Evolutionary conservation across 1,140 invertebrate genomes (phyloP), one percentile per base, ranked within the genome.

Genomic region (Ruditapes philippinarum): DNA sequence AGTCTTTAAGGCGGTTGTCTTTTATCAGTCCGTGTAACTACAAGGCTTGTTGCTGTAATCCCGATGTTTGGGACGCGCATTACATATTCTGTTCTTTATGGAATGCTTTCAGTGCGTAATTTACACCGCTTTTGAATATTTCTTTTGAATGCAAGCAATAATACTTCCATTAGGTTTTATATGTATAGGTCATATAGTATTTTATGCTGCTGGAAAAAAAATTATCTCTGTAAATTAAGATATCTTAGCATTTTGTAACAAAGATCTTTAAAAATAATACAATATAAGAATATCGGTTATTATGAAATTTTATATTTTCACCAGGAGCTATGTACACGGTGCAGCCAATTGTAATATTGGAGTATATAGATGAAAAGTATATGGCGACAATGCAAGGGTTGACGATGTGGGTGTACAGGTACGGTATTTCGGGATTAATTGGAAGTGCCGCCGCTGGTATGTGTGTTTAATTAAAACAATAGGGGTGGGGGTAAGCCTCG

Each of bases 241-340:
- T n/a, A n/a, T n/a, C n/a, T n/a, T n/a, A n/a, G n/a, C n/a, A n/a
- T n/a, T n/a, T n/a, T n/a, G n/a, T n/a, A n/a, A n/a, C n/a, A n/a
- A n/a, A n/a, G n/a, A n/a, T n/a, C n/a, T n/a, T n/a, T n/a, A n/a
- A n/a, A n/a, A n/a, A n/a, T n/a, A n/a, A n/a, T n/a, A n/a, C n/a
- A n/a, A n/a, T n/a, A n/a, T n/a, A n/a, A n/a, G n/a, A n/a, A n/a
- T n/a, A n/a, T n/a, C n/a, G n/a, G n/a, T n/a, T n/a, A n/a, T n/a
- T n/a, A n/a, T n/a, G n/a, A n/a, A n/a, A n/a, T 45, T 45, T 7
- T 45, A 45, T 7, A 25, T 51, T 49, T 51, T 5, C 51, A 51
- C 38, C 40, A 76, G 73, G 73, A 2, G 40, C 73, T 19, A 76
- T 76, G 73, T 76, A 76, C 33, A 45, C 4, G 25, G 42, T 76